These are phyloP conservation scores for Hippolais icterina DNA, from an alignment of 2,113 vertebrate species.

Conservation along the genomic window DNA sequence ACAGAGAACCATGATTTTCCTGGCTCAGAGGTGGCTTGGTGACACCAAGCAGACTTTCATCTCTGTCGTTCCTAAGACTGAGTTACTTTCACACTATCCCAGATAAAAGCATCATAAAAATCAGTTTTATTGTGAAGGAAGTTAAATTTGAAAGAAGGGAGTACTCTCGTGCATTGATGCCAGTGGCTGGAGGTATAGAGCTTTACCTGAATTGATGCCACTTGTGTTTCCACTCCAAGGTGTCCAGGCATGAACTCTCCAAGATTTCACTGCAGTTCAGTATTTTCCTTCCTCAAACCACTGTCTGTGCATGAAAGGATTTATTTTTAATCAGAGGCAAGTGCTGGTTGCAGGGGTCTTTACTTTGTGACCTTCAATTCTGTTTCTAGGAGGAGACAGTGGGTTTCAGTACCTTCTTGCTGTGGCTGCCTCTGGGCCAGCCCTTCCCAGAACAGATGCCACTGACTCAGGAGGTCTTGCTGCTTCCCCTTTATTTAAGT, in stretches of 20 bases:
- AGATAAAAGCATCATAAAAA: background rate
- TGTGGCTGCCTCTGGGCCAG: constrained; percentile 63
- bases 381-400: constrained; percentile 69
- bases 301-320: constrained; percentile 32
- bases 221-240: background rate
- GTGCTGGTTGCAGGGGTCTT: constrained; percentile 51
- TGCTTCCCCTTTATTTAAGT: constrained; percentile 72
- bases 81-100: background rate
- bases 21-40: background rate
- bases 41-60: background rate
- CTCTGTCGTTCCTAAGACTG: background rate
- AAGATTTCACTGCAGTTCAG: background rate
- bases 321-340: constrained; percentile 68
- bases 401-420: constrained; percentile 70
- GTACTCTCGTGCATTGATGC: background rate
- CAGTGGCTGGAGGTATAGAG: background rate
- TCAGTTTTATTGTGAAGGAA: background rate
- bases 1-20: background rate
- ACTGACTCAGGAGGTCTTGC: constrained; percentile 15
- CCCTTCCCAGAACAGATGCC: constrained; percentile 67
- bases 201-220: background rate
- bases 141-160: background rate
- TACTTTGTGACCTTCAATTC: constrained; percentile 62
- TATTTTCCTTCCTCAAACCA: constrained; percentile 40
- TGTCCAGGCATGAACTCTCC: background rate